Conservation (phyloP, 2,797 vertebrate genomes). For the Pangasius larnaudii region DNA sequence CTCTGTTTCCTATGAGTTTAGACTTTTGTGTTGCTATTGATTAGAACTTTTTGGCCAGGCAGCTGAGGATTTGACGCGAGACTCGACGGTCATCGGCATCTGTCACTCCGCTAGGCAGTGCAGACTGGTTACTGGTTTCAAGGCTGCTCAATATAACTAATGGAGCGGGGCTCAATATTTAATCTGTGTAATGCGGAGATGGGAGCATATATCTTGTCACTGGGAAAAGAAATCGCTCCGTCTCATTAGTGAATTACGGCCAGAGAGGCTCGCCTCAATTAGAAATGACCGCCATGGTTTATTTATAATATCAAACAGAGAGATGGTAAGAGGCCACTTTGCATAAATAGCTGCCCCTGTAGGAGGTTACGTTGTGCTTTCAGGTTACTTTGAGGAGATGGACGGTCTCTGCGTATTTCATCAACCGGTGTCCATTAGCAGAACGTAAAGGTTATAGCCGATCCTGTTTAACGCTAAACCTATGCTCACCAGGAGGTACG, state of each 20-base stretch:
- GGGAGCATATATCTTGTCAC: slow-evolving; percentile 81
- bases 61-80: not conserved
- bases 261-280: slow-evolving; percentile 75
- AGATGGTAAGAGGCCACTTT: slow-evolving; percentile 76
- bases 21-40: slow-evolving; percentile 14
- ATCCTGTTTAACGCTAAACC: not conserved
- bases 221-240: slow-evolving; percentile 78
- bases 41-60: not conserved
- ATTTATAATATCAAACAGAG: slow-evolving; percentile 85
- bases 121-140: slow-evolving; percentile 76
- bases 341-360: slow-evolving; percentile 73
- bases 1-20: not conserved
- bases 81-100: slow-evolving; percentile 5
- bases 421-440: not conserved
- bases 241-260: slow-evolving; percentile 82
- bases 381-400: slow-evolving; percentile 22
- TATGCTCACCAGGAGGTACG: not conserved
- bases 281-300: slow-evolving; percentile 81
- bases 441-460: not conserved
- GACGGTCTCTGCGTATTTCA: not conserved
- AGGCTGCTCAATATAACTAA: slow-evolving; percentile 75
- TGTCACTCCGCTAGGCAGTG: slow-evolving; percentile 48
- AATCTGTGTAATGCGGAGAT: slow-evolving; percentile 81
- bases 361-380: slow-evolving; percentile 63
- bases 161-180: slow-evolving; percentile 79